Conservation (phyloP, 2,113 vertebrate species). For the Galbula dea region DNA sequence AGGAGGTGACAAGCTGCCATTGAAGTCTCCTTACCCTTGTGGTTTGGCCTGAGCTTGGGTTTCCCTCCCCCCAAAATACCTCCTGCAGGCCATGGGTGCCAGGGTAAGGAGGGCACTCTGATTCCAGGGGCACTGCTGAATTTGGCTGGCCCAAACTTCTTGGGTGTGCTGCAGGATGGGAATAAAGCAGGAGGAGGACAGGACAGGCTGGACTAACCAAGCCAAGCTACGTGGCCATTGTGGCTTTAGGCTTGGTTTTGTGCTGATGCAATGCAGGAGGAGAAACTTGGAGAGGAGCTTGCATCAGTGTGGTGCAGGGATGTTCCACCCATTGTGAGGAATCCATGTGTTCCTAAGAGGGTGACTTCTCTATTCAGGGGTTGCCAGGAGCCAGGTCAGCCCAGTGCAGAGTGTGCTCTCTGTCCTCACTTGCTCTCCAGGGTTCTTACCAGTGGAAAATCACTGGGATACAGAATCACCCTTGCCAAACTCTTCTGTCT, state of each 20-base stretch:
- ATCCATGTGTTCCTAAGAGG: not conserved
- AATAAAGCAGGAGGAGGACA: not conserved
- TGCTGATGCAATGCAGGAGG: not conserved
- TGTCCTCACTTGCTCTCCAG: not conserved
- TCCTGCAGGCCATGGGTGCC: rapidly evolving
- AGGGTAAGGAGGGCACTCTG: not conserved
- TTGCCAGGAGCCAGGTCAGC: not conserved
- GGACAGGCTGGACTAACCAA: not conserved
- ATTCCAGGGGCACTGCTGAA: not conserved
- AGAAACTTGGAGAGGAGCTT: rapidly evolving
- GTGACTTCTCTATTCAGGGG: not conserved
- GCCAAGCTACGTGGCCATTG: rapidly evolving
- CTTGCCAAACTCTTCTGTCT: not conserved
- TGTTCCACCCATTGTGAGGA: not conserved
- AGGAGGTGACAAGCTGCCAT: not conserved
- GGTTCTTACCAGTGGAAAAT: not conserved
- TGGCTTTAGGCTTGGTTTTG: not conserved
- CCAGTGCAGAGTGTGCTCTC: not conserved
- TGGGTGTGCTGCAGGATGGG: not conserved
- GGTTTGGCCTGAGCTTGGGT: too few relatives aligned
- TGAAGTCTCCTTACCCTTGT: not conserved
- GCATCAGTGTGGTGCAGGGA: rapidly evolving
- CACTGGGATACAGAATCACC: not conserved
- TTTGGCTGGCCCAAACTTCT: too few relatives aligned
- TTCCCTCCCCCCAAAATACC: not conserved